These are phyloP conservation scores for Carabus problematicus DNA, from an alignment of 2,888 invertebrate genomes.

Conservation along the genomic window DNA sequence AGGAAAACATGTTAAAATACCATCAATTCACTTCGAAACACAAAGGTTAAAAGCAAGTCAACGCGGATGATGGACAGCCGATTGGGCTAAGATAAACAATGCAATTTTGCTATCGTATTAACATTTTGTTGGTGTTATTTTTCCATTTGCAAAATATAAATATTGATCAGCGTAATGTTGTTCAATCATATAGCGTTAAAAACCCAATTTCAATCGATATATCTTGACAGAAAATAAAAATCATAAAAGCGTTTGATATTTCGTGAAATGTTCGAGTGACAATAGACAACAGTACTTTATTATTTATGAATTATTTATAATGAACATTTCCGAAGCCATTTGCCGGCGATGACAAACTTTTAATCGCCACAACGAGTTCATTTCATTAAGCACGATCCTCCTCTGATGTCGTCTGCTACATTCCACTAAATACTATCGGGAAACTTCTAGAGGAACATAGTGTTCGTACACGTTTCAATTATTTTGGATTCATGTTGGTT, in stretches of 20 bases:
- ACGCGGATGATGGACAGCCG: too few species aligned
- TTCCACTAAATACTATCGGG: neutral
- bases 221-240: too few species aligned
- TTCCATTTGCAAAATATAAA: too few species aligned
- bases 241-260: slow-evolving; percentile 9
- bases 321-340: slow-evolving; percentile 16
- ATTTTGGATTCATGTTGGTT: slow-evolving; percentile 5
- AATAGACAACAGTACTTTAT: slow-evolving; percentile 27
- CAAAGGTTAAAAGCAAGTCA: neutral
- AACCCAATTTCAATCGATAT: too few species aligned
- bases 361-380: slow-evolving; percentile 20
- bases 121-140: too few species aligned
- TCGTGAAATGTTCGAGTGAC: slow-evolving; percentile 7
- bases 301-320: slow-evolving; percentile 28
- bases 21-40: slow-evolving; percentile 12
- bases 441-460: neutral
- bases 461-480: slow-evolving; percentile 20
- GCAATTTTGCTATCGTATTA: too few species aligned
- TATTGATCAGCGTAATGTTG: too few species aligned
- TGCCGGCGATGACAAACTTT: slow-evolving; percentile 22
- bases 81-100: too few species aligned
- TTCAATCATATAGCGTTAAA: too few species aligned
- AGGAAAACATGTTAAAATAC: neutral
- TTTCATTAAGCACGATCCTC: slow-evolving; percentile 16
- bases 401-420: neutral